A percentile compares a stretch with the other conserved stretches of the same genome.
phyloP scores from a whole-genome alignment of 2,113 vertebrate genomes.

The Semnopithecus entellus region DNA sequence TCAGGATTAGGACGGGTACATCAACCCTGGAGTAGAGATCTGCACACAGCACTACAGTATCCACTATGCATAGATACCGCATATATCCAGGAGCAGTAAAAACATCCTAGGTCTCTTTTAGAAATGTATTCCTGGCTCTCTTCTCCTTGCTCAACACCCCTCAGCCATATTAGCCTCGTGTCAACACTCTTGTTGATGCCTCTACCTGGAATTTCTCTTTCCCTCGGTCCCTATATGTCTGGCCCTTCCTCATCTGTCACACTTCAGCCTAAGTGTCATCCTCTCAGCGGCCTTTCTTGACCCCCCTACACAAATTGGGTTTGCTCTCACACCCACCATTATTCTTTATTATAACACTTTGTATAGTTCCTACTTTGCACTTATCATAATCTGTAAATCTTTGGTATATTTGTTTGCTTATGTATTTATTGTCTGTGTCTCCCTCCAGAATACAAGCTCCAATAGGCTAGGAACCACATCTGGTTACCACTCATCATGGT shows the following conservation, averaged over 20 bases:
- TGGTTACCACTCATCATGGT: background rate
- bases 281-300: background rate
- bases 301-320: background rate
- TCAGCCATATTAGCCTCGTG: background rate
- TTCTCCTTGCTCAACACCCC: background rate
- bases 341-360: background rate
- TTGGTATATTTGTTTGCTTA: background rate
- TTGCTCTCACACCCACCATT: background rate
- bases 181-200: background rate
- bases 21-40: background rate
- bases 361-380: background rate
- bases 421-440: background rate
- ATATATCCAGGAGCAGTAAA: background rate
- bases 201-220: background rate
- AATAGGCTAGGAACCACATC: background rate
- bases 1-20: background rate
- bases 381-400: slow-evolving; percentile 6
- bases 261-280: background rate
- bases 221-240: background rate
- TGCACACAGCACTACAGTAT: background rate
- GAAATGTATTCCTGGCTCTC: background rate
- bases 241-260: background rate
- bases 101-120: background rate
- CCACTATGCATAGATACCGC: background rate
- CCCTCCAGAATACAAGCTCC: background rate